These are phyloP conservation scores for Apostichopus parvimensis DNA, from an alignment of 35 echinoderm and acorn worm species.

Conservation along the genomic window DNA sequence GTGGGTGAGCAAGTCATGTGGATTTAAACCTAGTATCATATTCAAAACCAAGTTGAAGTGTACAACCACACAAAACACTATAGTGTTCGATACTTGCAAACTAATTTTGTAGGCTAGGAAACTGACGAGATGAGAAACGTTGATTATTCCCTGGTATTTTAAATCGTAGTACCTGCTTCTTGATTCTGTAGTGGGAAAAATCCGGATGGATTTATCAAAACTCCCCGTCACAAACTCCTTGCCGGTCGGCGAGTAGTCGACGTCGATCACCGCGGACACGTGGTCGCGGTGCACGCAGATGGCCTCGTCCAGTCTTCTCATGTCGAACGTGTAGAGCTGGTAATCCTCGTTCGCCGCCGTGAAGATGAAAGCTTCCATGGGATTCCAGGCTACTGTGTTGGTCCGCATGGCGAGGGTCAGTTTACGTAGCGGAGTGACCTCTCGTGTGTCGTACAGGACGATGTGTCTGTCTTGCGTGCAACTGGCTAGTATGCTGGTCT, in stretches of 20 bases:
- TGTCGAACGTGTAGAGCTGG: slow-evolving; percentile 98
- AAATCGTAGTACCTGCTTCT: slow-evolving; percentile 78
- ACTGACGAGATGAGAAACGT: no score
- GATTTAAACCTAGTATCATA: no score
- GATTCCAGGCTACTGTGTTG: slow-evolving; percentile 97
- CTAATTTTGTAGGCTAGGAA: no score
- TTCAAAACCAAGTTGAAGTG: no score
- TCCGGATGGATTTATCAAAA: slow-evolving; percentile 92
- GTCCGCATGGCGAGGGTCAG: slow-evolving; percentile 86
- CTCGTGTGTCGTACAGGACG: slow-evolving; percentile 91
- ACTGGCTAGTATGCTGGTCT: slow-evolving; percentile 86
- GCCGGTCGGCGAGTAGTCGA: slow-evolving; percentile 96
- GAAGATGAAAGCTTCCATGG: slow-evolving; percentile 96
- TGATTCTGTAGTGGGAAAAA: slow-evolving; percentile 63
- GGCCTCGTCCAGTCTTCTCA: slow-evolving; percentile 74
- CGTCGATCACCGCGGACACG: slow-evolving; percentile 88
- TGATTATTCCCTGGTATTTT: no score
- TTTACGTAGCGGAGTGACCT: slow-evolving; percentile 78
- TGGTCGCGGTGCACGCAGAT: slow-evolving; percentile 94
- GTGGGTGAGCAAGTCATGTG: no score
- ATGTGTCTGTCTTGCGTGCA: slow-evolving; percentile 93
- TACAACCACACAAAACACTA: no score
- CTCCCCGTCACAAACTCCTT: slow-evolving; percentile 93
- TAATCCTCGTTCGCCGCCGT: slow-evolving; percentile 99
- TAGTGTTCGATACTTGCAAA: no score